Evolutionary conservation across 2,113 vertebrate species (phyloP), one percentile per base, ranked within the genome.

Genomic region (Polypterus bichir): DNA sequence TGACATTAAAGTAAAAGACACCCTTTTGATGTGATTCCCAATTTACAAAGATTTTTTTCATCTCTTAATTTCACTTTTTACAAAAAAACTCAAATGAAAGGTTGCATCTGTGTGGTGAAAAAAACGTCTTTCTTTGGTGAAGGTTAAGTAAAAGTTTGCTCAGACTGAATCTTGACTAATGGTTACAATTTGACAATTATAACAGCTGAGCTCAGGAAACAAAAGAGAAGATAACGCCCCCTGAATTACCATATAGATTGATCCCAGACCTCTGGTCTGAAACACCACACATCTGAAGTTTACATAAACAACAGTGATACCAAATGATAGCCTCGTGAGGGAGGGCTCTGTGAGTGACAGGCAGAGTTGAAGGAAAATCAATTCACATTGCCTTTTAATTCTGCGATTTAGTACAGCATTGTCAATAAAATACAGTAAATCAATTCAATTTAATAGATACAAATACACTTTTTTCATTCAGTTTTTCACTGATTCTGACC

Each of bases 171-270:
- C 71, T 71, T 51, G 63, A 70, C 68, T 79, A 80, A 67, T 77
- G 68, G 54, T 69, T 64, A 76, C 70, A 72, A 81, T 80, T 78
- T 71, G 76, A 69, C 64, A 71, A 66, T 69, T 75, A 73, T 76
- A 79, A 80, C 81, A 74, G 62, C 70, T 65, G 60, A 52, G 64
- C 66, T 74, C 66, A 48, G 68, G 52, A 58, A 48, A 72, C 74
- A 74, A 78, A 76, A 76, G 75, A 74, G 64, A 64, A 72, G 69
- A 75, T 71, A 69, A 73, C 57, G 6, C 49, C 49, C 49, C 68
- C 71, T 44, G 2, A 44, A 83, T 86, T 85, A 83, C 69, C 83
- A 87, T 85, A 85, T 84, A 86, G 79, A 85, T 83, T 81, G 81
- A 78, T 83, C 76, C 68, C 71, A 64, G 65, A 73, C 70, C 78